Conservation (phyloP, 2,888 invertebrate genomes). For the Meganola albula region DNA sequence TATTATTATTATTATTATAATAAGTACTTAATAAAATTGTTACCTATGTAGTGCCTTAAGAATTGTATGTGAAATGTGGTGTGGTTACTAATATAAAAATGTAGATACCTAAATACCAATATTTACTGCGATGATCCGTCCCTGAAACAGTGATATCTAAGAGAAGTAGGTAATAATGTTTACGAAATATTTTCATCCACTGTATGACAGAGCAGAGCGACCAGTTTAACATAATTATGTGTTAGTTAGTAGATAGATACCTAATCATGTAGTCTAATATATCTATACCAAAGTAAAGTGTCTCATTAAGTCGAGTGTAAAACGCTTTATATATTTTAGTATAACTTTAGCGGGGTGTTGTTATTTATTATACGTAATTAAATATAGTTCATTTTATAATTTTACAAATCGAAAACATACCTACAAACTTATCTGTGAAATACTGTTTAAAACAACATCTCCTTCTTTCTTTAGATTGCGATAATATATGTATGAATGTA, state of each 20-base stretch:
- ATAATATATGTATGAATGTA: too few relatives aligned
- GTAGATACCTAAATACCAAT: conserved; percentile 8
- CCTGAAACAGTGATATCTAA: conserved; percentile 28
- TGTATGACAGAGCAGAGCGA: conserved; percentile 23
- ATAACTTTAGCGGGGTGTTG: too few relatives aligned
- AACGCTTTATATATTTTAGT: conserved; percentile 75
- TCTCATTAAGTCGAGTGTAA: conserved; percentile 71
- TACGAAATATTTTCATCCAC: conserved; percentile 9
- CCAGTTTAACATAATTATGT: too few relatives aligned
- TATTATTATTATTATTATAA: too few relatives aligned
- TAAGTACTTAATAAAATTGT: conserved; percentile 38
- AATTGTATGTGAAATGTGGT: conserved; percentile 26
- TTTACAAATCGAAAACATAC: too few relatives aligned
- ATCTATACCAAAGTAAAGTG: conserved; percentile 75
- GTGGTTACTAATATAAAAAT: conserved; percentile 22
- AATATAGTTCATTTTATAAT: too few relatives aligned
- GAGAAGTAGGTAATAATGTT: conserved; percentile 20
- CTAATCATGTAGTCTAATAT: conserved; percentile 51
- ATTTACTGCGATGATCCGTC: conserved; percentile 27
- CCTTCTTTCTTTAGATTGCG: too few relatives aligned
- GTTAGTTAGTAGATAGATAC: conserved; percentile 24
- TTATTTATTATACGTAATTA: too few relatives aligned
- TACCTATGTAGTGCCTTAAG: conserved; percentile 45
- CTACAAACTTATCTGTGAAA: too few relatives aligned
- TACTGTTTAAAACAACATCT: too few relatives aligned